Conservation (phyloP, 2,888 invertebrate genomes). For the Tanytarsus gracilentus region DNA sequence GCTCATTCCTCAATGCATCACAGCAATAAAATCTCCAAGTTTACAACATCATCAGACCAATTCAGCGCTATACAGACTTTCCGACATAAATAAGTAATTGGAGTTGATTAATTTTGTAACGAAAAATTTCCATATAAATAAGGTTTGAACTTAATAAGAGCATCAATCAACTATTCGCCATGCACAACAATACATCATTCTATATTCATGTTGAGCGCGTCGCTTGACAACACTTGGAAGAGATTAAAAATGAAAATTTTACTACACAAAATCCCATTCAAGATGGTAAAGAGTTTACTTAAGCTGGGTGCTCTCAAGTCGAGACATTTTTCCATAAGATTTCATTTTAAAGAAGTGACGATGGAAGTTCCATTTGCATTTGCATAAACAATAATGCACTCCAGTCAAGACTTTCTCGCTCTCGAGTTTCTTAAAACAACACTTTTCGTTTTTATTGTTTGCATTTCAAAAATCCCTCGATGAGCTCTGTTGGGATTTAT, state of each 20-base stretch:
- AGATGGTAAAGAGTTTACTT: not conserved
- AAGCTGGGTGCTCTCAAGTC: no score
- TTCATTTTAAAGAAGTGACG: not conserved
- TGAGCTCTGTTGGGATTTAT: no score
- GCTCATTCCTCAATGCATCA: no score
- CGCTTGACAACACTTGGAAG: not conserved
- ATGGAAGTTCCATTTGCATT: not conserved
- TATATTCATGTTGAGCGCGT: not conserved
- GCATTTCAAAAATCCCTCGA: no score
- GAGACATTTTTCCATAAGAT: no score
- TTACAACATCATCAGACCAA: no score
- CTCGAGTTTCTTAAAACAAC: not conserved
- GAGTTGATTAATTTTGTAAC: not conserved
- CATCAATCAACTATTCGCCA: no score
- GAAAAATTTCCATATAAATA: not conserved
- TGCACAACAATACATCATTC: no score
- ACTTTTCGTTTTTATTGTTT: not conserved
- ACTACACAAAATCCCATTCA: not conserved
- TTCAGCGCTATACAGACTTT: no score
- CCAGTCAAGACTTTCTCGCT: not conserved
- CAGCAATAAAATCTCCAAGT: no score
- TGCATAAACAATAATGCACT: conserved; percentile 1
- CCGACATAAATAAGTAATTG: not conserved
- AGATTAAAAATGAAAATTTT: not conserved
- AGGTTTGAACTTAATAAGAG: no score